Percentiles rank a stretch among this genome's conserved stretches.
Conservation (phyloP, 2,797 vertebrate genomes). For the Aplochiton taeniatus region DNA sequence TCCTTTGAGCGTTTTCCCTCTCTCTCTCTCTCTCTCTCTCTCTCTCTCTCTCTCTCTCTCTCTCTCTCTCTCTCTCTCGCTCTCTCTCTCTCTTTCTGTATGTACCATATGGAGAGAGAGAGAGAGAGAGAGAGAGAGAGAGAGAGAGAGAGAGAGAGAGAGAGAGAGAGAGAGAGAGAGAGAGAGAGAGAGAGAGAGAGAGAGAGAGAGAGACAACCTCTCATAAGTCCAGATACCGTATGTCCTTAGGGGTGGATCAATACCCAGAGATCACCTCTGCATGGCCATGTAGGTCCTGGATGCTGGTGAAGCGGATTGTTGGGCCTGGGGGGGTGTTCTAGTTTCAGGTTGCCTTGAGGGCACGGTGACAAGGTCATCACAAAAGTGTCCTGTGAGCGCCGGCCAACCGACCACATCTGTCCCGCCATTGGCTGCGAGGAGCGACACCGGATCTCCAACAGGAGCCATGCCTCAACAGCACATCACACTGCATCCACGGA, state of each 20-base stretch:
- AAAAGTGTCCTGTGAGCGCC: slow-evolving; percentile 58
- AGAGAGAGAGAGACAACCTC: too few relatives aligned
- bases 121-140: too few relatives aligned
- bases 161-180: too few relatives aligned
- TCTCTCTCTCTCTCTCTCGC: slow-evolving; percentile 24
- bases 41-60: not conserved
- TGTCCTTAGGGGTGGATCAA: slow-evolving; percentile 55
- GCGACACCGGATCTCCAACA: slow-evolving; percentile 37
- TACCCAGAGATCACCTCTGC: slow-evolving; percentile 59
- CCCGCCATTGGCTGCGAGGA: slow-evolving; percentile 35
- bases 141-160: too few relatives aligned
- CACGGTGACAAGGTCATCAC: slow-evolving; percentile 50
- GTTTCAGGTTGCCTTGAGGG: slow-evolving; percentile 66
- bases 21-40: too few relatives aligned
- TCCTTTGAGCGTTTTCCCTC: slow-evolving; percentile 19
- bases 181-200: too few relatives aligned
- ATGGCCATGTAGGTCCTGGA: slow-evolving; percentile 33
- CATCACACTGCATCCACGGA: slow-evolving; percentile 2
- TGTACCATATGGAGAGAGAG: too few relatives aligned
- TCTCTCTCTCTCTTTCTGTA: too few relatives aligned
- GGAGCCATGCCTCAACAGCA: slow-evolving; percentile 21
- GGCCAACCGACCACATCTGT: slow-evolving; percentile 36
- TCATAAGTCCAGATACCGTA: too few relatives aligned
- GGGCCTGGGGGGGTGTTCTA: slow-evolving; percentile 49
- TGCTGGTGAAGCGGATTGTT: slow-evolving; percentile 40